A percentile compares a stretch with the other conserved stretches of the same genome.
Conservation (phyloP, 2,797 vertebrate genomes). For the Leptoclinus maculatus region DNA sequence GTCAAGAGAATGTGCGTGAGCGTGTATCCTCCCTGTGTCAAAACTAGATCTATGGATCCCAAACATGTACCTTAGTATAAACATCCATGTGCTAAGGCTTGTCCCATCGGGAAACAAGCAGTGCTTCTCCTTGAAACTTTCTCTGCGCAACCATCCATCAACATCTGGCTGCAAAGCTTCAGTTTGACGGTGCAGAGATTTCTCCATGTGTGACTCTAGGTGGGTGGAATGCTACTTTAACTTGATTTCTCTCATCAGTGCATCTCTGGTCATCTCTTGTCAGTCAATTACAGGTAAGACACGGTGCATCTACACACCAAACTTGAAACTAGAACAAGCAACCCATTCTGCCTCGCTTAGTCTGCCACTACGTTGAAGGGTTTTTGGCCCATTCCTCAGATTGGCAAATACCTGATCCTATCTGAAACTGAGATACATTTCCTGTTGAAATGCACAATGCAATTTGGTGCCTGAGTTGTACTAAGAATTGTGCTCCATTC, state of each 20-base stretch:
- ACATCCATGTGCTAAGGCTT: slow-evolving; percentile 67
- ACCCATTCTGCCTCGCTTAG: not conserved
- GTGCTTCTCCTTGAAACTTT: slow-evolving; percentile 33
- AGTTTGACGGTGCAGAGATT: slow-evolving; percentile 37
- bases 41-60: slow-evolving; percentile 61
- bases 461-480: not conserved
- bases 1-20: slow-evolving; percentile 57
- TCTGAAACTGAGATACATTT: slow-evolving; percentile 10
- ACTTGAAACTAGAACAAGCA: not conserved
- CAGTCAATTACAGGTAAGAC: not conserved
- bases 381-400: not conserved
- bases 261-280: not conserved
- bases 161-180: slow-evolving; percentile 28
- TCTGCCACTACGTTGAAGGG: not conserved
- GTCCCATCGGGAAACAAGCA: slow-evolving; percentile 46
- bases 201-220: not conserved
- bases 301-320: not conserved
- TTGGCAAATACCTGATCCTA: not conserved
- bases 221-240: slow-evolving; percentile 15
- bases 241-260: slow-evolving; percentile 16
- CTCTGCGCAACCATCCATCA: slow-evolving; percentile 54
- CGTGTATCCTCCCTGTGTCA: slow-evolving; percentile 25
- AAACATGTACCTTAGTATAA: slow-evolving; percentile 58
- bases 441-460: not conserved
- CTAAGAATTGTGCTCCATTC: not conserved